phyloP scores from a whole-genome alignment of 2,888 invertebrate genomes.

The Campoplex nolae region DNA sequence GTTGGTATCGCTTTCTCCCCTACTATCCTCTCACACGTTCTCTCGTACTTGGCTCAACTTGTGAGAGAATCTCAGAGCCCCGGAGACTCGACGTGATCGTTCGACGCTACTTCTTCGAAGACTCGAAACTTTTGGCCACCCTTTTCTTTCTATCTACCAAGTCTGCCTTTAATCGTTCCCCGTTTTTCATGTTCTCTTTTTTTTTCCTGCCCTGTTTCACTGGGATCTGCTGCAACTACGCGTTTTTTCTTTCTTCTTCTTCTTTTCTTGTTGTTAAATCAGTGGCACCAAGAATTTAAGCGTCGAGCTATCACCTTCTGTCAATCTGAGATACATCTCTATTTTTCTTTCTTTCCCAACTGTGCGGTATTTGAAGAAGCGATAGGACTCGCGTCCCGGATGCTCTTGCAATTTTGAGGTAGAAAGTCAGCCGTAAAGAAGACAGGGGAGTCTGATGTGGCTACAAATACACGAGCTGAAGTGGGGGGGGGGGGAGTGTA shows the following conservation, averaged over 20 bases:
- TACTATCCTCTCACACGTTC: constrained; percentile 56
- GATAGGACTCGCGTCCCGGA: constrained; percentile 29
- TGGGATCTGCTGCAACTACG: background rate
- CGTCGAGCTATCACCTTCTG: constrained; percentile 35
- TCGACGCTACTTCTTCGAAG: constrained; percentile 69
- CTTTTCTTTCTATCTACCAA: constrained; percentile 65
- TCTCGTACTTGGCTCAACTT: constrained; percentile 65
- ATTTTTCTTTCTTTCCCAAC: background rate
- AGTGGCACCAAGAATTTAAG: constrained; percentile 33
- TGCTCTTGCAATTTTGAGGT: constrained; percentile 58
- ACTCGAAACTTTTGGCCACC: constrained; percentile 75
- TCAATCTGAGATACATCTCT: background rate
- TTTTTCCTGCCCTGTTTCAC: background rate
- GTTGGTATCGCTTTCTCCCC: constrained; percentile 56
- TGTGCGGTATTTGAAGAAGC: constrained; percentile 22
- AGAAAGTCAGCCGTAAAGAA: constrained; percentile 29
- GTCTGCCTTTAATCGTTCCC: constrained; percentile 81
- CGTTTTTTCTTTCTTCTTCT: constrained; percentile 13
- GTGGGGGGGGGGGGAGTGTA: background rate
- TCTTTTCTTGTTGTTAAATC: constrained; percentile 46
- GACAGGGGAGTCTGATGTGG: constrained; percentile 30
- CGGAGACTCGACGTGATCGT: constrained; percentile 68
- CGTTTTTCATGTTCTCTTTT: constrained; percentile 38
- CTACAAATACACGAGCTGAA: constrained; percentile 30
- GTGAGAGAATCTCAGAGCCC: constrained; percentile 72